phyloP scores from a whole-genome alignment of 1,140 invertebrate species.

The Drosophila kohkoa region DNA sequence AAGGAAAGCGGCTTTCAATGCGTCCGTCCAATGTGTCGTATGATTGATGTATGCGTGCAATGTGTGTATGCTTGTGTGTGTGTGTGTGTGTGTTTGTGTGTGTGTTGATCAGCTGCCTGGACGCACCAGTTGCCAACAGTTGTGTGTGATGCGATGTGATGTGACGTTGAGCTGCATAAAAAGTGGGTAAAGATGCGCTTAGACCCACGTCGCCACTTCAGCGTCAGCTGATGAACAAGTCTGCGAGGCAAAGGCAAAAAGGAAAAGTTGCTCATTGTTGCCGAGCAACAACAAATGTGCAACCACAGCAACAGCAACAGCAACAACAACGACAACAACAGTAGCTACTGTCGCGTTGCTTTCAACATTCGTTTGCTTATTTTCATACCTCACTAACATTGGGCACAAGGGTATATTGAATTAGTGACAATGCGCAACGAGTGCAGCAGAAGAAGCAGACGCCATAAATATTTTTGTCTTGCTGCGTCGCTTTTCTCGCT shows the following conservation, averaged over 20 bases:
- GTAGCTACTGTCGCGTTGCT: slow-evolving; percentile 34
- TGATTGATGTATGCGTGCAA: slow-evolving; percentile 55
- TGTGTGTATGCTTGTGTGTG: background rate
- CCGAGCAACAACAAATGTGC: background rate
- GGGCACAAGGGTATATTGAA: background rate
- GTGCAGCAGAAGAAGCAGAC: background rate
- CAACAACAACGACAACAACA: slow-evolving; percentile 11
- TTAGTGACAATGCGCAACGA: background rate
- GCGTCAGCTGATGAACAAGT: slow-evolving; percentile 52
- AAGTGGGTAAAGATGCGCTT: slow-evolving; percentile 79
- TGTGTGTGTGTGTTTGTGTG: no score
- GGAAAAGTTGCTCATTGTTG: slow-evolving; percentile 67
- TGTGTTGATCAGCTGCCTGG: slow-evolving; percentile 39
- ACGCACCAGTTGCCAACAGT: slow-evolving; percentile 57
- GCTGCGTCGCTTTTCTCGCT: background rate
- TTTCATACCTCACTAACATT: background rate
- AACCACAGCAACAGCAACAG: slow-evolving; percentile 1
- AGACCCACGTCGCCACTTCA: slow-evolving; percentile 17
- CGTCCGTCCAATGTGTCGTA: slow-evolving; percentile 48
- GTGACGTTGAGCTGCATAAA: slow-evolving; percentile 48
- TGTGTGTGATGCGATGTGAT: slow-evolving; percentile 32
- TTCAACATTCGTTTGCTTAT: slow-evolving; percentile 44
- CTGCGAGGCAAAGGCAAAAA: slow-evolving; percentile 33
- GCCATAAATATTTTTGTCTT: no score
- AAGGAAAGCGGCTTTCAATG: slow-evolving; percentile 46